Conservation (phyloP, 2,113 vertebrate genomes). For the Pseudorhombus dupliciocellatus region DNA sequence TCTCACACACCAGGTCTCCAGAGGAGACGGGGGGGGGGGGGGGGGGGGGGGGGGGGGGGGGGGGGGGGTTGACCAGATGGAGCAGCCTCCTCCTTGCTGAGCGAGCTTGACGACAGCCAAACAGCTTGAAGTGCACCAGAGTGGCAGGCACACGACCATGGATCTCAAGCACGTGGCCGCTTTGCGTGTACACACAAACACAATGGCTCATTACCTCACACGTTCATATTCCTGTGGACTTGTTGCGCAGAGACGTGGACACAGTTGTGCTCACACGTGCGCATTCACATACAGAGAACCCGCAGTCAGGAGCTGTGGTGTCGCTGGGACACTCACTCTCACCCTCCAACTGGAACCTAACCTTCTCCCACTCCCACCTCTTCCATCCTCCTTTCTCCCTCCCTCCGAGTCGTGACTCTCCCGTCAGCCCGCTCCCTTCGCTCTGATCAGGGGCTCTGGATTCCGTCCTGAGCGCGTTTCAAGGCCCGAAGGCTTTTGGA, state of each 20-base stretch:
- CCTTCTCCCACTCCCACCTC: slow-evolving; percentile 3
- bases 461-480: slow-evolving; percentile 71
- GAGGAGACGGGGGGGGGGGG: slow-evolving; percentile 58
- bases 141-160: slow-evolving; percentile 60
- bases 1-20: slow-evolving; percentile 9
- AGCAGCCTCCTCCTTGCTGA: slow-evolving; percentile 74
- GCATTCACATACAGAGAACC: not conserved
- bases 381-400: slow-evolving; percentile 9
- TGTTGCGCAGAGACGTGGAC: not conserved
- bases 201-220: slow-evolving; percentile 11
- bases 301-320: slow-evolving; percentile 34
- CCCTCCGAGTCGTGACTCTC: slow-evolving; percentile 62
- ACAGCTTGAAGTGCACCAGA: slow-evolving; percentile 75
- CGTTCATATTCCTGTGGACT: not conserved
- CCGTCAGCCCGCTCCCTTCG: slow-evolving; percentile 64
- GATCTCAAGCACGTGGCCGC: slow-evolving; percentile 25
- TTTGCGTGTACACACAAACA: slow-evolving; percentile 16
- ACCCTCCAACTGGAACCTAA: slow-evolving; percentile 14
- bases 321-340: slow-evolving; percentile 25
- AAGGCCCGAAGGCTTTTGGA: slow-evolving; percentile 57
- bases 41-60: slow-evolving; percentile 58
- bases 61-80: slow-evolving; percentile 77
- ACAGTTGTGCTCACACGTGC: not conserved
- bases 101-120: slow-evolving; percentile 77
- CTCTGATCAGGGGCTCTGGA: slow-evolving; percentile 75